phyloP scores from a whole-genome alignment of 2,888 invertebrate species.

The Chorisops tibialis region DNA sequence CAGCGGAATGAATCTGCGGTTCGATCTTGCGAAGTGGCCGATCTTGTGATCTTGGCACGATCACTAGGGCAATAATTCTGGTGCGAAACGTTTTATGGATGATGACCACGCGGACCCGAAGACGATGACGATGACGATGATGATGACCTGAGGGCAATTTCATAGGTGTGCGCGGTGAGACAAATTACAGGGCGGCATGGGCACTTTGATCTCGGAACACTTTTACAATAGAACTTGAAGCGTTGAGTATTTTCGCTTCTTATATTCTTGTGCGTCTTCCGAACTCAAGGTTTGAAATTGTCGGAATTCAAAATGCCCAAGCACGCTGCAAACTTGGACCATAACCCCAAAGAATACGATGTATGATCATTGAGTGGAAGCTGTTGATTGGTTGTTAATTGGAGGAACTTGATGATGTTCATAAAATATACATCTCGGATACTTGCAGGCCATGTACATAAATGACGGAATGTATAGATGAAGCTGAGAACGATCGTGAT shows the following conservation, averaged over 20 bases:
- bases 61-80: conserved; percentile 13
- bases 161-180: conserved; percentile 26
- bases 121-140: conserved; percentile 10
- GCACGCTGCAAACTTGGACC: too few species aligned
- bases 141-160: conserved; percentile 14
- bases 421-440: conserved; percentile 2
- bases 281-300: too few species aligned
- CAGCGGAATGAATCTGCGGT: too few species aligned
- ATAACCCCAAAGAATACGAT: background rate
- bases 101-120: conserved; percentile 4
- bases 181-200: conserved; percentile 26
- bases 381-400: conserved; percentile 31
- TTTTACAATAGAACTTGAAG: conserved; percentile 16
- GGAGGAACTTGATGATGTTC: conserved; percentile 22
- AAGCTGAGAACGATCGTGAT: background rate
- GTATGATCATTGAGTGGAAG: conserved; percentile 19
- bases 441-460: background rate
- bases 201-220: conserved; percentile 24
- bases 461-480: background rate
- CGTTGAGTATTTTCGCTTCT: conserved; percentile 16
- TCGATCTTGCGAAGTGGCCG: too few species aligned
- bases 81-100: conserved; percentile 23
- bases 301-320: too few species aligned
- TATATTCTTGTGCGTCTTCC: background rate
- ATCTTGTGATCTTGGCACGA: too few species aligned